Base-by-base conservation (phyloP, 2,113 vertebrate species). In the Penelope pileata region DNA sequence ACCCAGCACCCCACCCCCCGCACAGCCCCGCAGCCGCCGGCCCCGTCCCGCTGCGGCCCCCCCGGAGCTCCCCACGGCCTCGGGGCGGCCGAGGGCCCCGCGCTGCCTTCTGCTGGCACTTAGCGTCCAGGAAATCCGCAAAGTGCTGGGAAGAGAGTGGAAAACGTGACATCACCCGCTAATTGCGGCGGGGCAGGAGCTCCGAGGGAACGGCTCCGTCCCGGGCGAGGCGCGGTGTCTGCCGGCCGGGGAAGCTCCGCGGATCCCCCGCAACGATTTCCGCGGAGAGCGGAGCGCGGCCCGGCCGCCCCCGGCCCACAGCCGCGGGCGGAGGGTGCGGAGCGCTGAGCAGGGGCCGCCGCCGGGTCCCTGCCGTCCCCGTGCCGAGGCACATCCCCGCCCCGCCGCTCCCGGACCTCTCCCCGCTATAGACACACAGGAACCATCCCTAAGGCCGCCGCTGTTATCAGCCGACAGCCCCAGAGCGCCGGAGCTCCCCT, bases 101-200 rank as follows among this genome's bases (percentile, higher is more conserved):
- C 53, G 9, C 89, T 88, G 70, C 3, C 53, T 93, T 88, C 87
- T 85, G 78, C 16, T 26, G 30, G 63, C 87, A 91, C 97, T 96
- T 93, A 76, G 93, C 66, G 94, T 64, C 90, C 96, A 96, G 96
- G 96, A 96, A 97, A 96, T 81, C 90, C 96, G 92, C 70, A 67
- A 93, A 96, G 93, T 94, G 91, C 74, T 82, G 70, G 8, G 72
- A 58, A 68, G 87, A 87, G 91, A 92, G 95, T 96, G 96, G 96
- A 97, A 97, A 96, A 93, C 56, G 94, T 97, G 97, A 97, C 96
- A 96, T 94, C 96, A 96, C 50, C 10, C 86, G 66, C 88, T 92
- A 73, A 91, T 89, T 90, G 91, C 73, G 92, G 83, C 81, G 82
- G 88, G 96, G 93, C 91, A 29, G n/a, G 74, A 68, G 72, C 86